Evolutionary conservation across 2,113 vertebrate species (phyloP).

Genomic region (Cairina moschata): DNA sequence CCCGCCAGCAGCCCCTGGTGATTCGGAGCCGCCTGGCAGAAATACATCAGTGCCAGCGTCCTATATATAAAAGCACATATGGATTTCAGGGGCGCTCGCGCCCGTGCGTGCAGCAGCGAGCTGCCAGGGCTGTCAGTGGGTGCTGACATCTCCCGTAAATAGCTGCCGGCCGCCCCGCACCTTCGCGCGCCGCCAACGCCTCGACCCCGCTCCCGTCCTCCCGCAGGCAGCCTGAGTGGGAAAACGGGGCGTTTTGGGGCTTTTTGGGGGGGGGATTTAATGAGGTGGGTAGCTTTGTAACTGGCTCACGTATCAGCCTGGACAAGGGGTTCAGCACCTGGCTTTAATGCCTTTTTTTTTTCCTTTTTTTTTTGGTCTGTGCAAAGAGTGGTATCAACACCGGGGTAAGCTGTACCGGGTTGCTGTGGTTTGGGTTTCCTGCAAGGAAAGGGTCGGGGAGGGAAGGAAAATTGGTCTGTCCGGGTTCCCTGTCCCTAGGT

Average conservation of each 20-base stretch:
- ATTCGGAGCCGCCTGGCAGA: neutral
- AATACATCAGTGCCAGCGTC: neutral
- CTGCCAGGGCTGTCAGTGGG: constrained; percentile 32
- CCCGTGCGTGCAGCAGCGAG: neutral
- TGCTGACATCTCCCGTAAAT: constrained; percentile 46
- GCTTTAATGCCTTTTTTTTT: neutral
- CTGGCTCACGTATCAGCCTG: too few species aligned
- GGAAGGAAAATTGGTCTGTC: neutral
- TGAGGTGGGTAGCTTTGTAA: neutral
- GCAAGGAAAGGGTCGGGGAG: neutral
- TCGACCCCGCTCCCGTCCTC: neutral
- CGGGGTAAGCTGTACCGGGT: neutral
- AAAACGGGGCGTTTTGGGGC: neutral
- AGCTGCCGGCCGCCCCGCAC: neutral
- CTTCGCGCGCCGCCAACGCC: neutral
- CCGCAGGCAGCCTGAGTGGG: neutral
- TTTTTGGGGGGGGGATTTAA: neutral
- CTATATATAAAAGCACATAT: neutral
- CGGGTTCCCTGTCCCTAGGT: neutral
- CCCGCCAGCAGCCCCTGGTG: too few species aligned
- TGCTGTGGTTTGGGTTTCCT: neutral
- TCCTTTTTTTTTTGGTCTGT: neutral
- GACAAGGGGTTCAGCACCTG: too few species aligned
- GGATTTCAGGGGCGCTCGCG: neutral
- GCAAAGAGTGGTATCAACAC: neutral